Percentiles rank a stretch among this genome's conserved stretches.
Conservation (phyloP, 2,797 vertebrate genomes). For the Acanthurus tractus region DNA sequence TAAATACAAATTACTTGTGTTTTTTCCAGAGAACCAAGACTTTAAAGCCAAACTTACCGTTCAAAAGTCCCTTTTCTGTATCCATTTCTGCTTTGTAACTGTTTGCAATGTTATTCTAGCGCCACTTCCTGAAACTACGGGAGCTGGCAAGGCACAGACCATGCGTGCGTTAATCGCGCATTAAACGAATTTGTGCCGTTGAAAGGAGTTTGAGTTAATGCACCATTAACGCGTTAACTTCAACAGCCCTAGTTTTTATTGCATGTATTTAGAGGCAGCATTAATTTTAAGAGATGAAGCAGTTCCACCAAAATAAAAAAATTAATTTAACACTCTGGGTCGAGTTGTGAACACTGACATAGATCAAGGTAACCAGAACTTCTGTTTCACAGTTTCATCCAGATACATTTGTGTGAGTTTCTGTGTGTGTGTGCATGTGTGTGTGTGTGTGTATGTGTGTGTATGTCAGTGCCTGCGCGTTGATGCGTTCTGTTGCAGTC, state of each 20-base stretch:
- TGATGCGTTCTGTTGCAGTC: conserved; percentile 48
- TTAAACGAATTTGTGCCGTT: too few relatives aligned
- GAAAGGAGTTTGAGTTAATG: too few relatives aligned
- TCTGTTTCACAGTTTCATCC: conserved; percentile 26
- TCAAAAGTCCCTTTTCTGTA: too few relatives aligned
- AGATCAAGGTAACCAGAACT: conserved; percentile 36
- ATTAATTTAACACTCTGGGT: conserved; percentile 17
- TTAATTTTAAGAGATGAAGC: conserved; percentile 1
- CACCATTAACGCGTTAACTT: too few relatives aligned
- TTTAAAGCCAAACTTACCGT: too few relatives aligned
- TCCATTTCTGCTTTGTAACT: too few relatives aligned
- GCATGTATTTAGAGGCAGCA: neutral
- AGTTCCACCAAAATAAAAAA: neutral
- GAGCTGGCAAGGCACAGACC: too few relatives aligned
- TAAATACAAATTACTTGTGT: too few relatives aligned
- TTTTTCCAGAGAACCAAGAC: too few relatives aligned
- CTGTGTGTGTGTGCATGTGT: neutral
- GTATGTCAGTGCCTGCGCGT: conserved; percentile 15
- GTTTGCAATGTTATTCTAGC: too few relatives aligned
- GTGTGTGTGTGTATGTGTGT: neutral
- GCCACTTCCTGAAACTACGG: too few relatives aligned
- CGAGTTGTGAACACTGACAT: conserved; percentile 22
- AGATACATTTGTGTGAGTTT: conserved; percentile 10
- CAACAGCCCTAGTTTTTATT: neutral
- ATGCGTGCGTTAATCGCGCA: too few relatives aligned